A percentile compares a stretch with the other conserved stretches of the same genome.
Evolutionary conservation across 1,140 invertebrate genomes (phyloP).

Genomic region (Ylistrum balloti): DNA sequence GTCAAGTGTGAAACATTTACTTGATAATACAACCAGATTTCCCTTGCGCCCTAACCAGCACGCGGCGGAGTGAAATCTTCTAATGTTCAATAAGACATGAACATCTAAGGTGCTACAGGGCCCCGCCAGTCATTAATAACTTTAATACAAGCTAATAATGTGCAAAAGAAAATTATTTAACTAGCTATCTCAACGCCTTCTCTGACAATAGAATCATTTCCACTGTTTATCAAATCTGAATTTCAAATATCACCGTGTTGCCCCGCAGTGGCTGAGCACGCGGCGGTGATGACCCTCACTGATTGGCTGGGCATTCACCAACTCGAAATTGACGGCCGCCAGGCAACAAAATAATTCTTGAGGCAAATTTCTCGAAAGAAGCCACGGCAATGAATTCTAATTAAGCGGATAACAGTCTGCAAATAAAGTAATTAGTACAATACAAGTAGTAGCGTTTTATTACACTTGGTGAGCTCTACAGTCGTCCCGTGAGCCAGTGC

Average conservation of each 20-base stretch:
- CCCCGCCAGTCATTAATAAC: constrained; percentile 54
- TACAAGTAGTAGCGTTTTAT: constrained; percentile 20
- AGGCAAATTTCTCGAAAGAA: constrained; percentile 39
- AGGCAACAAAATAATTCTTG: constrained; percentile 41
- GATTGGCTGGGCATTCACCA: constrained; percentile 50
- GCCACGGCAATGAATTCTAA: constrained; percentile 37
- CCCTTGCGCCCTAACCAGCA: constrained; percentile 45
- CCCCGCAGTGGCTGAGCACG: constrained; percentile 50
- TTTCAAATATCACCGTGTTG: constrained; percentile 57
- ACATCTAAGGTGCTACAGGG: constrained; percentile 44
- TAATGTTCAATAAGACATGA: constrained; percentile 43
- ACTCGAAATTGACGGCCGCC: neutral
- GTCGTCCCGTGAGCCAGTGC: neutral
- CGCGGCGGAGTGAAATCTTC: constrained; percentile 49
- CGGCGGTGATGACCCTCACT: constrained; percentile 50
- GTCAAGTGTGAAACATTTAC: constrained; percentile 56
- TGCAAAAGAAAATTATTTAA: constrained; percentile 60
- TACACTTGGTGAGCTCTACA: neutral
- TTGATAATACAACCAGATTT: constrained; percentile 58
- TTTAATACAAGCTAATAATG: constrained; percentile 60
- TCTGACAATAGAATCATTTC: constrained; percentile 57
- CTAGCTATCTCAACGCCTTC: constrained; percentile 57
- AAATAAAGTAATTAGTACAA: constrained; percentile 40
- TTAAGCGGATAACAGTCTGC: constrained; percentile 37
- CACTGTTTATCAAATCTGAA: constrained; percentile 60